Evolutionary conservation across 2,888 invertebrate species (phyloP), one percentile per base, ranked within the genome.

Genomic region (Cheilosia pagana): DNA sequence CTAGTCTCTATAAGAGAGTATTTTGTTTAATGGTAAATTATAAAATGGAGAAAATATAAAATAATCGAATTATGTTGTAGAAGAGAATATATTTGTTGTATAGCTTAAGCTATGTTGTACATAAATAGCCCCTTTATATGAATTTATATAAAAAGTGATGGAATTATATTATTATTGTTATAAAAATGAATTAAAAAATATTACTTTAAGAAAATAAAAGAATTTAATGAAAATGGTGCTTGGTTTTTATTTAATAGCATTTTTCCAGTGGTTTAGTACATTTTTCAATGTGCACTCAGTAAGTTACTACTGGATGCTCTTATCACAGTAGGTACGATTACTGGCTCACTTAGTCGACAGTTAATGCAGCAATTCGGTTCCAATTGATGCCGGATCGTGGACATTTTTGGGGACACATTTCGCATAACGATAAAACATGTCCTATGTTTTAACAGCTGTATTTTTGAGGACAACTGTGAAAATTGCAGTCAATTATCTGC

Each of bases 1-100:
- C 85, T 85, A 85, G 85, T 85, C 85, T 85, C 85, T 85, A 41
- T 81, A 85, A 81, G 85, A 85, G 83, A 83, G 31, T 41, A 39
- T 55, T 52, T 74, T 62, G 43, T 39, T 25, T n/a, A 19, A 55
- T 3, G 31, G 28, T 21, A 12, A 43, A 23, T 59, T 75, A 48
- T 21, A 48, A 62, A 41, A 52, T 7, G 52, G 14, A 16, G 12
- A 70, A 35, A 39, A 10, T 25, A 50, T n/a, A 23, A 35, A 23
- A 16, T 19, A 39, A 31, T 31, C 10, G 28, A 45, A 14, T 31
- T 48, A 7, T 43, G 7, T 16, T 41, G 1, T 25, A 55, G 16
- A 8, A 45, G 8, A 43, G 8, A 28, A 55, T 28, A 28, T 35
- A 35, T 12, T 31, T 25, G 48, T 59, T 71, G 63, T 76, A 39